Evolutionary conservation across 1,140 invertebrate species (phyloP).

Genomic region (Drosophila mojavensis): DNA sequence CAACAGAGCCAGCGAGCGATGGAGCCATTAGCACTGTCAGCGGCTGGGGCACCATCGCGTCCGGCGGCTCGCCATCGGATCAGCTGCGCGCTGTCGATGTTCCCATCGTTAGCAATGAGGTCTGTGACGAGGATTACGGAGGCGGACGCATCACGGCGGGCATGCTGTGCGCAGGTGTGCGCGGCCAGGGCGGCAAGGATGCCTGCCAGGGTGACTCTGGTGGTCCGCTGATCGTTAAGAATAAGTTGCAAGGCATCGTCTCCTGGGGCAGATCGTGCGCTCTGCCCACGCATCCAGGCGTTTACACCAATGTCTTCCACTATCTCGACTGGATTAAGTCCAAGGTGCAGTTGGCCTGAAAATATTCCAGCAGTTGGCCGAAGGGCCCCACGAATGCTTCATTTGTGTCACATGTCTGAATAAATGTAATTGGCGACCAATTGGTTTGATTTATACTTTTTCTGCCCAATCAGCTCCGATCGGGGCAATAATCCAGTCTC

Average conservation of each 20-base stretch:
- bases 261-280: slow-evolving; percentile 89
- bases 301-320: slow-evolving; percentile 87
- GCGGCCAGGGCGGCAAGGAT: slow-evolving; percentile 73
- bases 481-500: slow-evolving; percentile 13
- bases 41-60: slow-evolving; percentile 82
- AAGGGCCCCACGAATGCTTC: not conserved
- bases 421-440: slow-evolving; percentile 27
- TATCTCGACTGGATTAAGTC: slow-evolving; percentile 83
- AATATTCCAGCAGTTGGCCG: not conserved
- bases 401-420: slow-evolving; percentile 32
- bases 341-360: slow-evolving; percentile 3
- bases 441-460: not conserved
- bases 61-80: slow-evolving; percentile 51
- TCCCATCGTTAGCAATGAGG: slow-evolving; percentile 61
- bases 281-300: slow-evolving; percentile 86
- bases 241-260: slow-evolving; percentile 86
- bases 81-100: slow-evolving; percentile 65
- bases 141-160: slow-evolving; percentile 77
- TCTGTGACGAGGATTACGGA: slow-evolving; percentile 60
- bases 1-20: slow-evolving; percentile 3
- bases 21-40: slow-evolving; percentile 71
- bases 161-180: slow-evolving; percentile 86
- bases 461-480: slow-evolving; percentile 18
- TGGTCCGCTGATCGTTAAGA: slow-evolving; percentile 76
- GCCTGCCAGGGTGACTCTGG: slow-evolving; percentile 83